Conservation (phyloP, 2,797 vertebrate species). For the Eupleurogrammus muticus region DNA sequence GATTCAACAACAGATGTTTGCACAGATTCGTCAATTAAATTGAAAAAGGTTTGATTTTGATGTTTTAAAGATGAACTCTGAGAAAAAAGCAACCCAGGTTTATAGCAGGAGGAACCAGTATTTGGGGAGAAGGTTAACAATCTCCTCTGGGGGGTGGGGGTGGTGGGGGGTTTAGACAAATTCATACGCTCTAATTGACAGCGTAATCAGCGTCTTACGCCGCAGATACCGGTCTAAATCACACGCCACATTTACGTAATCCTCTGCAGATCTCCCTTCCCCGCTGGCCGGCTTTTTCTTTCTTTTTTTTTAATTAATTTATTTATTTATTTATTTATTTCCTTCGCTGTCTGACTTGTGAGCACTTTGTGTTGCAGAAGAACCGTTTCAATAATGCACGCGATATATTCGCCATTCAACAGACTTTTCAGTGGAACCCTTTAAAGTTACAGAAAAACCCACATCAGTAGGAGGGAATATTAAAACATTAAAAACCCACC, state of each 20-base stretch:
- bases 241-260: constrained; percentile 71
- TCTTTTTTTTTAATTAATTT: too few relatives aligned
- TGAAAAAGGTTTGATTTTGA: background rate
- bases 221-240: constrained; percentile 65
- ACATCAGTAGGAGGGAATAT: constrained; percentile 61
- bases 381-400: constrained; percentile 62
- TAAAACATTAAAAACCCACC: constrained; percentile 66
- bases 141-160: constrained; percentile 56
- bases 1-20: background rate
- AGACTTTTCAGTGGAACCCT: constrained; percentile 53
- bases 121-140: constrained; percentile 68
- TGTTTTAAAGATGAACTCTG: background rate
- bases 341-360: constrained; percentile 50
- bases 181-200: constrained; percentile 69
- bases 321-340: too few relatives aligned
- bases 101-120: constrained; percentile 20
- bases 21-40: too few relatives aligned
- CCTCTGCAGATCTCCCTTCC: constrained; percentile 65
- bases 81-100: background rate
- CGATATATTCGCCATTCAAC: too few relatives aligned
- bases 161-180: constrained; percentile 40
- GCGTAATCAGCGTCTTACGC: constrained; percentile 64
- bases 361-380: constrained; percentile 40
- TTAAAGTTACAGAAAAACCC: constrained; percentile 53
- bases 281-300: constrained; percentile 44